phyloP scores from a whole-genome alignment of 1,140 invertebrate species.

The Pantala flavescens region DNA sequence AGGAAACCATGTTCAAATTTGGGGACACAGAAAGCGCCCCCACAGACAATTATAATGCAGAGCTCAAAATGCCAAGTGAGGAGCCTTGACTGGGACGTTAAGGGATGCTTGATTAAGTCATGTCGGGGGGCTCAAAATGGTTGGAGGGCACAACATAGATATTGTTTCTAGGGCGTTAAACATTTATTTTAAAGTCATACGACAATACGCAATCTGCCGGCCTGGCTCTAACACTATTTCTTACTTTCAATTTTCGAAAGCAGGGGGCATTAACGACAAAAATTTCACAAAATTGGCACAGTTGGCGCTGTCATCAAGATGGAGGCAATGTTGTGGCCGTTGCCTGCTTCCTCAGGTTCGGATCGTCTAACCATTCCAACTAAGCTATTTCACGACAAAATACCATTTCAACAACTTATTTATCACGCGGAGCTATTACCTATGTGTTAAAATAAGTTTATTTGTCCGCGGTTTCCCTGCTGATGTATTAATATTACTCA shows the following conservation, averaged over 20 bases:
- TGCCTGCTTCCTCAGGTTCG: not conserved
- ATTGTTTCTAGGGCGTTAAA: not conserved
- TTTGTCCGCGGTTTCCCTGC: not conserved
- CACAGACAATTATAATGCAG: not conserved
- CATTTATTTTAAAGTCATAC: not conserved
- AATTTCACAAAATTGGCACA: constrained; percentile 58
- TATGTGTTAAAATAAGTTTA: not conserved
- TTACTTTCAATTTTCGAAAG: constrained; percentile 48
- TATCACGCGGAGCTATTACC: not conserved
- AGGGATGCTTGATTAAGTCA: not conserved
- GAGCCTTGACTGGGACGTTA: not conserved
- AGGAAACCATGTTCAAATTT: constrained; percentile 16
- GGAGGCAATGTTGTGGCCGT: constrained; percentile 25
- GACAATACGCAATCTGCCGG: constrained; percentile 41
- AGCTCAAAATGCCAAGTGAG: not conserved
- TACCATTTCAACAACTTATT: not conserved
- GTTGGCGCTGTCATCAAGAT: constrained; percentile 60
- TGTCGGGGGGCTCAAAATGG: not conserved
- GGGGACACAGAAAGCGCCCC: constrained; percentile 12
- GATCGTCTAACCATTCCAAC: not conserved
- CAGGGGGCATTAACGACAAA: constrained; percentile 58
- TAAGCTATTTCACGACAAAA: not conserved
- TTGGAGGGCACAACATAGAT: not conserved
- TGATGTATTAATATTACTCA: not conserved
- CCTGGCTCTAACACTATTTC: constrained; percentile 29